phyloP scores from a whole-genome alignment of 2,888 invertebrate genomes.

The Luperina nickerlii region DNA sequence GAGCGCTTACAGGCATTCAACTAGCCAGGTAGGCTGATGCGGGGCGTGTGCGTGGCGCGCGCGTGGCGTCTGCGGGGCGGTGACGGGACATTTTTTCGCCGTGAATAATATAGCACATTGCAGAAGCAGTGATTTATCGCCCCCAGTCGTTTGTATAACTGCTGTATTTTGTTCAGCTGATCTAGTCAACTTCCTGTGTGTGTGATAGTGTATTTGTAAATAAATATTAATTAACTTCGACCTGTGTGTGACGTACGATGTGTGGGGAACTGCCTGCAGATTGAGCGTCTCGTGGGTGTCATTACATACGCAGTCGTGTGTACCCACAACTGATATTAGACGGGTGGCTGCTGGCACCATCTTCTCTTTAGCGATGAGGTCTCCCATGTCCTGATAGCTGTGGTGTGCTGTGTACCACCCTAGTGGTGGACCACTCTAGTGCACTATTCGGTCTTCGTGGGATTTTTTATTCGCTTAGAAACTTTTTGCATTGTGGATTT shows the following conservation, averaged over 20 bases:
- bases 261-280: neutral
- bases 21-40: slow-evolving; percentile 46
- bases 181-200: neutral
- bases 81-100: slow-evolving; percentile 57
- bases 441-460: too few relatives aligned
- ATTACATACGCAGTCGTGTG: neutral
- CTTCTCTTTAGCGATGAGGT: neutral
- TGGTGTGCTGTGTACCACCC: too few relatives aligned
- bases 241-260: slow-evolving; percentile 10
- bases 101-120: slow-evolving; percentile 61
- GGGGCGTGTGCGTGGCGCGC: neutral
- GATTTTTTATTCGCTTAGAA: neutral
- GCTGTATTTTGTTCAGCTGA: slow-evolving; percentile 51
- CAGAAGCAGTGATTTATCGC: slow-evolving; percentile 65
- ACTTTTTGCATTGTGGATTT: too few relatives aligned
- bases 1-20: slow-evolving; percentile 38
- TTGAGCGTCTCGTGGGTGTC: slow-evolving; percentile 6
- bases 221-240: slow-evolving; percentile 47
- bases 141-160: slow-evolving; percentile 52
- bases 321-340: neutral
- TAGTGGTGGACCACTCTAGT: too few relatives aligned
- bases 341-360: neutral
- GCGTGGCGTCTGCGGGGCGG: slow-evolving; percentile 12
- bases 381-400: neutral
- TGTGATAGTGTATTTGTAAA: slow-evolving; percentile 22